Conservation (phyloP, 2,113 vertebrate species). For the Deroptyus accipitrinus region DNA sequence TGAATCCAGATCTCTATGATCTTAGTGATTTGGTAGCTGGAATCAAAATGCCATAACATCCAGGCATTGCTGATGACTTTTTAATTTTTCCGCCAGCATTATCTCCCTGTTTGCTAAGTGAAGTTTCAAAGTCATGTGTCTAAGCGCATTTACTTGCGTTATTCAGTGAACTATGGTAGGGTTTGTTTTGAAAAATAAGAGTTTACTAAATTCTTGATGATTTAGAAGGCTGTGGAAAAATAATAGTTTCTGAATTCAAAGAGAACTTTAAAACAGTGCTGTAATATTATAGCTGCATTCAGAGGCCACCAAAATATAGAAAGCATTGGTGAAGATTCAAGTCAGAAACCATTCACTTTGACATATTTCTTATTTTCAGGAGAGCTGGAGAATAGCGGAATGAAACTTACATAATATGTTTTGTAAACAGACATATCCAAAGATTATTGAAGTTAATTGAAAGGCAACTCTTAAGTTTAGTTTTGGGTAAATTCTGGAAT, state of each 20-base stretch:
- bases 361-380: background rate
- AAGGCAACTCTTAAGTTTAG: background rate
- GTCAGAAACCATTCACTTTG: background rate
- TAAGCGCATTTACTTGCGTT: background rate
- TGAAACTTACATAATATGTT: background rate
- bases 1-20: background rate
- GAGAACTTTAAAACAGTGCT: background rate
- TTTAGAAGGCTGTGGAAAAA: background rate
- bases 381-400: background rate
- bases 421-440: background rate
- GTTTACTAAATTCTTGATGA: background rate
- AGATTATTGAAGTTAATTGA: background rate
- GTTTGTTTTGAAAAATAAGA: background rate
- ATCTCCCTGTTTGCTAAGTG: background rate
- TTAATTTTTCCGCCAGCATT: background rate
- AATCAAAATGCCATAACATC: background rate
- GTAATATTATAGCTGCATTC: background rate
- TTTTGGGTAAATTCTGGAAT: background rate
- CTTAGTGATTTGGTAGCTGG: background rate
- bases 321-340: background rate
- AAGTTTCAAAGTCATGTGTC: background rate
- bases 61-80: background rate
- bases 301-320: background rate
- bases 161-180: background rate
- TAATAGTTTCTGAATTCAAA: background rate